A percentile compares a stretch with the other conserved stretches of the same genome.
phyloP scores from a whole-genome alignment of 2,797 vertebrate species.

The Gymnoscopelus microlampas region DNA sequence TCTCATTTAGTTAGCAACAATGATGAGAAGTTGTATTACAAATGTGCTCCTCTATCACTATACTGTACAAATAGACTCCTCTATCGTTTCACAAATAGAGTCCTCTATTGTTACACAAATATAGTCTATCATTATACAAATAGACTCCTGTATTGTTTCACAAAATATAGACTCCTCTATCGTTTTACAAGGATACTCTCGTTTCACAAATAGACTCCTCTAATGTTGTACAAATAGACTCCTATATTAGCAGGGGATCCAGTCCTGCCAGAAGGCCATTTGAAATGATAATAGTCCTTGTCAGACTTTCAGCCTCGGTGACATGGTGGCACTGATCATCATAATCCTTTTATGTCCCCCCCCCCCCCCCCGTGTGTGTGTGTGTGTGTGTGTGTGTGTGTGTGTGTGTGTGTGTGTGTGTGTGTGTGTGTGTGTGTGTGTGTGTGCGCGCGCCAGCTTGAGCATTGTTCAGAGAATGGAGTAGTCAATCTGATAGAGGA shows the following conservation, averaged over 20 bases:
- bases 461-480: conserved; percentile 86
- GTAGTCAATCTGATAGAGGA: conserved; percentile 86
- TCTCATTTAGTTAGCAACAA: conserved; percentile 15
- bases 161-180: too few relatives aligned
- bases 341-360: conserved; percentile 37
- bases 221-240: neutral
- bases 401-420: conserved; percentile 4
- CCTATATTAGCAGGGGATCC: conserved; percentile 40
- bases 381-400: conserved; percentile 5
- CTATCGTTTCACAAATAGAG: too few relatives aligned
- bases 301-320: conserved; percentile 53
- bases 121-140: neutral
- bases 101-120: too few relatives aligned
- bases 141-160: conserved; percentile 21
- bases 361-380: too few relatives aligned
- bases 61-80: too few relatives aligned
- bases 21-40: conserved; percentile 40
- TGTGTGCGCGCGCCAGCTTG: conserved; percentile 63
- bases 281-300: conserved; percentile 54
- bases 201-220: conserved; percentile 36
- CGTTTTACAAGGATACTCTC: too few relatives aligned
- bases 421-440: conserved; percentile 21
- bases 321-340: conserved; percentile 47
- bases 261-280: conserved; percentile 48
- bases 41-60: too few relatives aligned